Percentiles rank a stretch among this genome's conserved stretches.
Evolutionary conservation across 2,797 vertebrate genomes (phyloP).

Genomic region (Sparus aurata): DNA sequence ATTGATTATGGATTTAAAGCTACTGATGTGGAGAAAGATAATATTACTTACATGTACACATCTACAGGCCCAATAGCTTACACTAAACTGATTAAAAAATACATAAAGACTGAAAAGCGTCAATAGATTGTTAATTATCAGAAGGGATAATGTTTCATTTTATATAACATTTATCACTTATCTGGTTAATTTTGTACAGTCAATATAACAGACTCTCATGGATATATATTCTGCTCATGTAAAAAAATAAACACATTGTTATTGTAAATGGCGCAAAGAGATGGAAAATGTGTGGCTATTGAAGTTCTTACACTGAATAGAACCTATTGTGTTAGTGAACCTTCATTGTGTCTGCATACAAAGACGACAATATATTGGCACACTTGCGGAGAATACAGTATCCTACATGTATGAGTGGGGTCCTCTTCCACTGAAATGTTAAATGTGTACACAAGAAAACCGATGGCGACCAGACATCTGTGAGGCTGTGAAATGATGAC

Average conservation of each 20-base stretch:
- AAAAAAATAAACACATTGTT: slow-evolving; percentile 16
- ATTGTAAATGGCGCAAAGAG: slow-evolving; percentile 25
- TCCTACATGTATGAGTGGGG: slow-evolving; percentile 29
- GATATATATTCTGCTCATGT: slow-evolving; percentile 21
- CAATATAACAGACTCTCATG: slow-evolving; percentile 16
- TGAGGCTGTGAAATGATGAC: slow-evolving; percentile 81
- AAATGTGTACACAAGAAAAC: slow-evolving; percentile 74
- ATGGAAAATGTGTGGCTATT: slow-evolving; percentile 16
- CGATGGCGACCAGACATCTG: slow-evolving; percentile 71
- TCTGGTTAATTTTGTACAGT: neutral
- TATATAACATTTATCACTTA: slow-evolving; percentile 2
- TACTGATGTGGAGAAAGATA: neutral
- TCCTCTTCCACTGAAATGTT: slow-evolving; percentile 68
- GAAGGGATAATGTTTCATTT: slow-evolving; percentile 12
- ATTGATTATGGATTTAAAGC: slow-evolving; percentile 19
- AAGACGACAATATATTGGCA: slow-evolving; percentile 44
- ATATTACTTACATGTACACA: neutral
- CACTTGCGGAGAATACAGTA: slow-evolving; percentile 28
- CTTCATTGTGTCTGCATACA: slow-evolving; percentile 45
- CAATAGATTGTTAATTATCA: slow-evolving; percentile 5
- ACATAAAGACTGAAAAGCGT: neutral
- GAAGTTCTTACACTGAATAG: slow-evolving; percentile 37
- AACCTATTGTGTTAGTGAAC: slow-evolving; percentile 30
- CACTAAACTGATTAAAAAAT: slow-evolving; percentile 4
- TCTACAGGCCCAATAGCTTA: neutral